These are phyloP conservation scores for Lochmaea crataegi DNA, from an alignment of 2,888 invertebrate species.

Conservation along the genomic window DNA sequence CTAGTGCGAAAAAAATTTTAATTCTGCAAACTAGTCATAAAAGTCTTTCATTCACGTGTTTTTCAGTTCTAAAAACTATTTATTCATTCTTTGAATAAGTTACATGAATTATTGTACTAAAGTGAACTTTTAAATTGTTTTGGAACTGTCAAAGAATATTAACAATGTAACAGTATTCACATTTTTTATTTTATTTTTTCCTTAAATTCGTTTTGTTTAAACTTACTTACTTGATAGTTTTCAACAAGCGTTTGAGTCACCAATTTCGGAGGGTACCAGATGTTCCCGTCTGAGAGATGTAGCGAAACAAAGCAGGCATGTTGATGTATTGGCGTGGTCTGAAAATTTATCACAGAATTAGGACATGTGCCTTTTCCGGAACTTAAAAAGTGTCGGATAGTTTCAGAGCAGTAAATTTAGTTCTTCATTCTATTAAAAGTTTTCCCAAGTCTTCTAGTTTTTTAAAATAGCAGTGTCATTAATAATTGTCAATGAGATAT, in stretches of 20 bases:
- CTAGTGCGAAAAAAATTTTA: too few relatives aligned
- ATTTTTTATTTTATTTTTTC: not conserved
- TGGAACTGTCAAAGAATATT: too few relatives aligned
- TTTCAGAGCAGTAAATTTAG: conserved; percentile 25
- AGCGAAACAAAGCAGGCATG: conserved; percentile 38
- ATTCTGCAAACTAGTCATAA: too few relatives aligned
- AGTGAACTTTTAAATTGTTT: too few relatives aligned
- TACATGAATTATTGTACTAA: too few relatives aligned
- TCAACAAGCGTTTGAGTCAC: conserved; percentile 4
- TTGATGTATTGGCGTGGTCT: conserved; percentile 39
- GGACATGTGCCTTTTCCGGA: conserved; percentile 34
- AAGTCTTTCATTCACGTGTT: too few relatives aligned
- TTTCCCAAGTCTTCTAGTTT: not conserved
- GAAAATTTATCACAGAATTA: conserved; percentile 36
- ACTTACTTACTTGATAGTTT: not conserved
- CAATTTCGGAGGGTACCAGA: conserved; percentile 32
- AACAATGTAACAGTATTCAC: too few relatives aligned
- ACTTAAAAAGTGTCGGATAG: conserved; percentile 27
- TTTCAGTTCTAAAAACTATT: too few relatives aligned
- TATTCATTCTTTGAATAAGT: too few relatives aligned
- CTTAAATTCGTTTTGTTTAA: not conserved
- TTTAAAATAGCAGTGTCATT: not conserved
- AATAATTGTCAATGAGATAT: too few relatives aligned
- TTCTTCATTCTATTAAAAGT: conserved; percentile 27
- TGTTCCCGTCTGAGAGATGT: conserved; percentile 33